Evolutionary conservation across 1,140 invertebrate species (phyloP).

Genomic region (Scaptomyza montana): DNA sequence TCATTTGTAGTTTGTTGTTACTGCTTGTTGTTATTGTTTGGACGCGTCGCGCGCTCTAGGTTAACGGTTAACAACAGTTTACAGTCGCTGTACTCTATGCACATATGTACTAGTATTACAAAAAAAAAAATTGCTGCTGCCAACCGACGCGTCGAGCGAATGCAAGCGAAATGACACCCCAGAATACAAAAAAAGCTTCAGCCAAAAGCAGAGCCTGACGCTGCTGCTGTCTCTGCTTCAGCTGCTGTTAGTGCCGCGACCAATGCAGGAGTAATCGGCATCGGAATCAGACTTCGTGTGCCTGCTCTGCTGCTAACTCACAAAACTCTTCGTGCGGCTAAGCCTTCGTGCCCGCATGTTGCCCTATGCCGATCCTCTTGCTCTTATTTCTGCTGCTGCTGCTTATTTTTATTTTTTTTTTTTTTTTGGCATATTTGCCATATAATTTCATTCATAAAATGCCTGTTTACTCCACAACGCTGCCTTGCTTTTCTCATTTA

Average conservation of each 20-base stretch:
- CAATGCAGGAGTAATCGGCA: slow-evolving; percentile 30
- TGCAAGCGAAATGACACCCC: slow-evolving; percentile 72
- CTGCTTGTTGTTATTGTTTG: slow-evolving; percentile 16
- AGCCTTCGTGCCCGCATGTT: slow-evolving; percentile 24
- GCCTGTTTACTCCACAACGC: slow-evolving; percentile 30
- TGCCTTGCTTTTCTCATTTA: slow-evolving; percentile 41
- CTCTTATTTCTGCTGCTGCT: slow-evolving; percentile 13
- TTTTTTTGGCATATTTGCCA: slow-evolving; percentile 43
- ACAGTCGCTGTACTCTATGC: slow-evolving; percentile 4
- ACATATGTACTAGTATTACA: background rate
- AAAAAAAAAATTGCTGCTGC: slow-evolving; percentile 45
- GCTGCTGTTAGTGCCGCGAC: slow-evolving; percentile 2
- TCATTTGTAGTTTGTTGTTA: slow-evolving; percentile 12
- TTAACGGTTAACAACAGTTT: slow-evolving; percentile 20
- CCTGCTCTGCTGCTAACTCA: background rate
- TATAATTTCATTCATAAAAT: slow-evolving; percentile 78
- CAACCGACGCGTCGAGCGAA: slow-evolving; percentile 76
- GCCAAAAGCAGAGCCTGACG: slow-evolving; percentile 37
- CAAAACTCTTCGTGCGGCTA: slow-evolving; percentile 9
- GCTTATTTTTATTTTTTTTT: slow-evolving; percentile 6
- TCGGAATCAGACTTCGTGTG: slow-evolving; percentile 2
- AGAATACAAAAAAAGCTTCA: slow-evolving; percentile 37
- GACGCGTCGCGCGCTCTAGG: slow-evolving; percentile 18
- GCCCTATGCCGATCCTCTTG: background rate
- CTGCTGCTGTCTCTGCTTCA: slow-evolving; percentile 16